Conservation (phyloP, 2,797 vertebrate species). For the Paedocypris micromegethes region DNA sequence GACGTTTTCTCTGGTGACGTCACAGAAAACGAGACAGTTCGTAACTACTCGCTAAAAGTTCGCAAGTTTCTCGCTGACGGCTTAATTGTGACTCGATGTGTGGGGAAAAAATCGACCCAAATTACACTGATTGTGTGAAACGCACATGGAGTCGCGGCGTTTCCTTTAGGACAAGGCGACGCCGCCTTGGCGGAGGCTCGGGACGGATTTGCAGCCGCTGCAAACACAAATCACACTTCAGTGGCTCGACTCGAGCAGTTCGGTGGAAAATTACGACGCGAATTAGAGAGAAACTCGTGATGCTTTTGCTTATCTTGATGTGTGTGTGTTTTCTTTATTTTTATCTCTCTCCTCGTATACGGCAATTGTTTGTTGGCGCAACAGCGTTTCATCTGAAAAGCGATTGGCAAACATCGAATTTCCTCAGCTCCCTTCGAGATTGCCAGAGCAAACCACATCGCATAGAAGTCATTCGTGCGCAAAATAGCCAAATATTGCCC, state of each 20-base stretch:
- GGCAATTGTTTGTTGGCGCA: slow-evolving; percentile 47
- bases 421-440: not conserved
- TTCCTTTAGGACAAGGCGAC: slow-evolving; percentile 19
- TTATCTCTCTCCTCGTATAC: slow-evolving; percentile 38
- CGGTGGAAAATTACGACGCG: not conserved
- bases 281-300: slow-evolving; percentile 32
- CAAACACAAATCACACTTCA: not conserved
- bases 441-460: not conserved
- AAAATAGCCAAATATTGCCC: slow-evolving; percentile 10
- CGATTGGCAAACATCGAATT: not conserved
- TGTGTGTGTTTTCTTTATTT: slow-evolving; percentile 2
- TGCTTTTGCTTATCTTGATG: slow-evolving; percentile 13
- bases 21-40: slow-evolving; percentile 22
- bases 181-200: slow-evolving; percentile 1
- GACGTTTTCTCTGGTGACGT: slow-evolving; percentile 20
- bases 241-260: slow-evolving; percentile 1
- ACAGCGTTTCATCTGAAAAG: slow-evolving; percentile 34
- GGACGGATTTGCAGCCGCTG: slow-evolving; percentile 5
- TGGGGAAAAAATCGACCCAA: not conserved
- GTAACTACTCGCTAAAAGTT: slow-evolving; percentile 6
- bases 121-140: not conserved
- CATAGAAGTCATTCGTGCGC: not conserved
- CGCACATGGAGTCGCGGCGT: not conserved
- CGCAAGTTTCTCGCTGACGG: not conserved
- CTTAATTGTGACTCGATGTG: not conserved